A percentile compares a stretch with the other conserved stretches of the same genome.
Evolutionary conservation across 2,113 vertebrate species (phyloP).

Genomic region (Notothenia rossii): DNA sequence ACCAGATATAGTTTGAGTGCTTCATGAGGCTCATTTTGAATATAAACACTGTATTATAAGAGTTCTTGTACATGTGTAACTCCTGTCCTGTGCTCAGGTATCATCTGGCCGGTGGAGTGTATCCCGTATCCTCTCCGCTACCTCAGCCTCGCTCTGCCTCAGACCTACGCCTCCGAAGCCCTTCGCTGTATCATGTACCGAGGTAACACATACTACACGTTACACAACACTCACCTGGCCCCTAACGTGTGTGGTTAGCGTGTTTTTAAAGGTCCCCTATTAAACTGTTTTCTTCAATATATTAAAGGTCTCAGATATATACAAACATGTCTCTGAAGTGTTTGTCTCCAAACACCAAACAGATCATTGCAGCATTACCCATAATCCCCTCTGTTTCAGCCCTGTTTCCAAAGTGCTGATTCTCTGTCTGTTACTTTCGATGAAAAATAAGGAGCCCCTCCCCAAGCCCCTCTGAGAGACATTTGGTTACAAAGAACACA

Average conservation of each 20-base stretch:
- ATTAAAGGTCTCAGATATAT: too few relatives aligned
- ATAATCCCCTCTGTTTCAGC: too few relatives aligned
- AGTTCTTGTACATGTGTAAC: background rate
- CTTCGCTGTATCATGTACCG: constrained; percentile 86
- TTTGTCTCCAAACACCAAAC: too few relatives aligned
- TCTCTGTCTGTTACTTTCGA: too few relatives aligned
- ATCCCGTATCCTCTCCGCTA: constrained; percentile 86
- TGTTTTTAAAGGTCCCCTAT: background rate
- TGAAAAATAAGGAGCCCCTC: too few relatives aligned
- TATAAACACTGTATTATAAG: background rate
- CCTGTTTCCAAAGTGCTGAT: too few relatives aligned
- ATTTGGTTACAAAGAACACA: too few relatives aligned
- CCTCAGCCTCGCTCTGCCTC: constrained; percentile 83
- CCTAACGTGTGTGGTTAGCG: background rate
- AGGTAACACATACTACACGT: constrained; percentile 73
- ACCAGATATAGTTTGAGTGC: background rate
- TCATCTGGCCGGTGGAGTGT: constrained; percentile 88
- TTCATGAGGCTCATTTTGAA: background rate
- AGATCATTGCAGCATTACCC: too few relatives aligned
- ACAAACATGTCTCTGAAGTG: too few relatives aligned
- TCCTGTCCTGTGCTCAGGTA: constrained; percentile 67
- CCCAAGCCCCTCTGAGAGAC: too few relatives aligned
- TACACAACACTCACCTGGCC: constrained; percentile 36
- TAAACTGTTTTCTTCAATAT: too few relatives aligned
- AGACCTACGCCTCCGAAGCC: constrained; percentile 86